phyloP scores from a whole-genome alignment of 2,113 vertebrate species.

The Oophaga pumilio region DNA sequence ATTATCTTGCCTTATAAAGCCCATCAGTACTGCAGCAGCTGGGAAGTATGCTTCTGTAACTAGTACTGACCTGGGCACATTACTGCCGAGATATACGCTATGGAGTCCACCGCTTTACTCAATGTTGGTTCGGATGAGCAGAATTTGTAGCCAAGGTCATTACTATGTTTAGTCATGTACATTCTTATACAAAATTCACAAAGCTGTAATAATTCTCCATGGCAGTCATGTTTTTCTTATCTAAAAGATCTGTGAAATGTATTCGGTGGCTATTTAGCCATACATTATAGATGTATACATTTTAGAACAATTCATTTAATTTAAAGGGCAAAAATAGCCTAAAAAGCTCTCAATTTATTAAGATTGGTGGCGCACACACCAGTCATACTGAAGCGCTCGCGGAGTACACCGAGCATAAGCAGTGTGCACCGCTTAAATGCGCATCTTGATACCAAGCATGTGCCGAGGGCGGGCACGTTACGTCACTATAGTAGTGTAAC shows the following conservation, averaged over 20 bases:
- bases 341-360: no score
- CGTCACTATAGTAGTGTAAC: no score
- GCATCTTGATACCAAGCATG: no score
- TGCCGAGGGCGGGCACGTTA: no score
- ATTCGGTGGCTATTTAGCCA: no score
- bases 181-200: background rate
- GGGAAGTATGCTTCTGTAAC: background rate
- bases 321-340: no score
- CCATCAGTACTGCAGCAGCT: conserved; percentile 8
- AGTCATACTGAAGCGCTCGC: no score
- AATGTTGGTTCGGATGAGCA: background rate
- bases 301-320: no score
- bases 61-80: background rate
- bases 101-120: background rate
- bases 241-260: background rate
- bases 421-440: no score
- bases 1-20: conserved; percentile 32
- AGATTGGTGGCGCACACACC: no score
- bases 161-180: background rate
- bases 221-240: background rate
- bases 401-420: no score
- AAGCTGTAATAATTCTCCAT: background rate
- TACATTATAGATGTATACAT: no score
- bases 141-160: conserved; percentile 5
- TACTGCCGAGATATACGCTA: conserved; percentile 8